Conservation (phyloP, 2,797 vertebrate species). For the Alexandromys oeconomus region DNA sequence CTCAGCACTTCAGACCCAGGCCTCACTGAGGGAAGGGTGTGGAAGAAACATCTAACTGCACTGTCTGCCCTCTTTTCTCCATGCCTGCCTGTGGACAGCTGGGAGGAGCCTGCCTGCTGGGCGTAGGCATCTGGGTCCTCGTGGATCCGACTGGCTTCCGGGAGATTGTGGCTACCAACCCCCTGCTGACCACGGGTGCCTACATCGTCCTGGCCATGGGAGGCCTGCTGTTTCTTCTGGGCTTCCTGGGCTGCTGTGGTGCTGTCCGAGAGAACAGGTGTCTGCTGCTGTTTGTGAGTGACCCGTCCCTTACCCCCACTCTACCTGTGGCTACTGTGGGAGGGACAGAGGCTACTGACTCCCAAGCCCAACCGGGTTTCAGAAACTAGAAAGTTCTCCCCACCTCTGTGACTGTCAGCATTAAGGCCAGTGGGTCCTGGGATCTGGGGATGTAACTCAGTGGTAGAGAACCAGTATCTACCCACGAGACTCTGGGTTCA, state of each 20-base stretch:
- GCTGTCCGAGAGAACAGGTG: slow-evolving; percentile 98
- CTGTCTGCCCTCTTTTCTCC: not conserved
- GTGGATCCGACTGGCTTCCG: slow-evolving; percentile 97
- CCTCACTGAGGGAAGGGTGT: not conserved
- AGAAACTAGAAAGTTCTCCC: not conserved
- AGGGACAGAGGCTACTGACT: not conserved
- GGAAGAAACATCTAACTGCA: not conserved
- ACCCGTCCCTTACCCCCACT: not conserved
- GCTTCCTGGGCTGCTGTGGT: slow-evolving; percentile 96
- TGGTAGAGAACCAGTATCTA: not conserved
- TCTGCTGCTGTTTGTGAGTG: slow-evolving; percentile 96
- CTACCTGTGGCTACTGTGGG: not conserved
- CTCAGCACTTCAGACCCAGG: not conserved
- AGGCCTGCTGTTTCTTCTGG: slow-evolving; percentile 96
- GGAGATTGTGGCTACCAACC: slow-evolving; percentile 96
- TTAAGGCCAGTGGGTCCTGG: not conserved
- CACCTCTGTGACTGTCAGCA: not conserved
- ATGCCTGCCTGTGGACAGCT: slow-evolving; percentile 87
- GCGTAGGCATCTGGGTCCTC: slow-evolving; percentile 96
- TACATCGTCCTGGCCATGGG: slow-evolving; percentile 97
- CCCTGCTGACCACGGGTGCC: slow-evolving; percentile 94
- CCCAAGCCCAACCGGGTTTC: not conserved
- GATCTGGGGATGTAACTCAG: not conserved
- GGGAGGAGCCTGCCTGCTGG: slow-evolving; percentile 95
- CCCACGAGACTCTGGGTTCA: not conserved